These are phyloP conservation scores for Prostheceraeus crozeri DNA, from an alignment of 2,888 invertebrate genomes.

Conservation along the genomic window DNA sequence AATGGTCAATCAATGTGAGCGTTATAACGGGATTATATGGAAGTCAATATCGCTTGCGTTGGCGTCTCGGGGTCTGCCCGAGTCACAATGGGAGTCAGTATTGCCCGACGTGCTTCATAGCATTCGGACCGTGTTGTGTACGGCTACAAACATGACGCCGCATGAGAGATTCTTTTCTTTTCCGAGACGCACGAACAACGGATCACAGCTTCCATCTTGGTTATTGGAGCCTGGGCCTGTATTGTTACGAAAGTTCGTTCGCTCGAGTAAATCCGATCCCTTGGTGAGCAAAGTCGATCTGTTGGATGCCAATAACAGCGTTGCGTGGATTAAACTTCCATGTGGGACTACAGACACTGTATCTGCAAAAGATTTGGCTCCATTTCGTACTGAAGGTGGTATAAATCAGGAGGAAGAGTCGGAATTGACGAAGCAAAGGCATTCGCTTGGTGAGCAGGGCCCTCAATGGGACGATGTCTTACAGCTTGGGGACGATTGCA, in stretches of 20 bases:
- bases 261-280: constrained; percentile 20
- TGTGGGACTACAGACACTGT: too few relatives aligned
- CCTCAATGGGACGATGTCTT: too few relatives aligned
- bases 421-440: too few relatives aligned
- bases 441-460: too few relatives aligned
- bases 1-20: constrained; percentile 29
- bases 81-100: constrained; percentile 10
- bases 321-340: too few relatives aligned
- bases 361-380: too few relatives aligned
- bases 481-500: too few relatives aligned
- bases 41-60: constrained; percentile 29
- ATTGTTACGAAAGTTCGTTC: constrained; percentile 9
- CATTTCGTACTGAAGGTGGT: too few relatives aligned
- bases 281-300: constrained; percentile 19
- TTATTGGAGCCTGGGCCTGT: constrained; percentile 23
- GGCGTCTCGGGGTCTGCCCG: constrained; percentile 12
- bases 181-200: constrained; percentile 22
- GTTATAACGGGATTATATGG: constrained; percentile 31
- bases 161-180: constrained; percentile 24
- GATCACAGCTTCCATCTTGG: constrained; percentile 12
- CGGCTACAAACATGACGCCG: constrained; percentile 26
- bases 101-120: constrained; percentile 29
- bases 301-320: constrained; percentile 33
- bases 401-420: too few relatives aligned
- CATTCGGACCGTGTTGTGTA: constrained; percentile 27